Evolutionary conservation across 2,888 invertebrate genomes (phyloP), one percentile per base, ranked within the genome.

Genomic region (Papilio elwesi): DNA sequence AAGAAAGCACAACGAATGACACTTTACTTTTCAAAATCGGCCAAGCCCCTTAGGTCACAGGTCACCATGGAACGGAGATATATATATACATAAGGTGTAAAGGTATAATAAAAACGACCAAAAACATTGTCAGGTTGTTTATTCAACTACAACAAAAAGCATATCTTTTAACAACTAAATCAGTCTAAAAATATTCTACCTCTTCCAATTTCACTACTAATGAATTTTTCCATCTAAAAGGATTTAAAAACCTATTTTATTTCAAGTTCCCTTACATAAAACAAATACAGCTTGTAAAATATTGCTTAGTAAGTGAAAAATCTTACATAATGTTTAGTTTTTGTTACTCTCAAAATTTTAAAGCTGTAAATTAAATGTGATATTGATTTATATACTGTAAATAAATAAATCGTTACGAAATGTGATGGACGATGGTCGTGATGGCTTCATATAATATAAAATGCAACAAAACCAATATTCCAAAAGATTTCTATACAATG

Each of bases 141-240:
- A 92, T 89, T 93, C 84, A 92, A 92, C 92, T 93, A 92, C 93
- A 93, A 92, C 91, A 92, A 93, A 93, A 93, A 92, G 90, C 92
- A 90, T 92, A 92, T 92, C 89, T 88, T 92, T 90, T 91, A 88
- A 89, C 80, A 93, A 93, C 93, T 93, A 93, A 93, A 92, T 93
- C 93, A 93, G 93, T 93, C 93, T 93, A 93, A 93, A 92, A 91
- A 92, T 93, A 91, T 90, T 90, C 84, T 85, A 84, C 81, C 89
- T 90, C 90, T 90, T 88, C 90, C 84, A 78, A 83, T 86, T 87
- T 84, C 85, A 26, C 26, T 26, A 90, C 90, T 90, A 92, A 90
- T 88, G 86, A 88, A 89, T 88, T 87, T 89, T 86, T 85, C 82
- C 85, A 87, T 90, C 88, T 90, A 91, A 89, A 88, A 88, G 82